Conservation (phyloP, 2,888 invertebrate genomes). For the Catocala fraxini region DNA sequence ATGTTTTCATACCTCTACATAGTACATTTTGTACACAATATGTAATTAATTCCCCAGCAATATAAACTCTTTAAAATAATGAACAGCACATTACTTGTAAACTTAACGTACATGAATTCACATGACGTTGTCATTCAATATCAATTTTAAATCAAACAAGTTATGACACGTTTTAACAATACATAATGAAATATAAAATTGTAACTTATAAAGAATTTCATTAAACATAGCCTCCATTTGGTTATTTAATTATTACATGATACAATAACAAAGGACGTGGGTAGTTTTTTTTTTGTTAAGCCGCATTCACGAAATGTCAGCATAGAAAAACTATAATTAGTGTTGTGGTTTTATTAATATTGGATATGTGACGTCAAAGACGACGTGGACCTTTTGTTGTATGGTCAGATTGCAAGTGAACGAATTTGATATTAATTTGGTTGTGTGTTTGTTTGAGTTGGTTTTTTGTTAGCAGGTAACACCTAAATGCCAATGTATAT, state of each 20-base stretch:
- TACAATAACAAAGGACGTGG: conserved; percentile 13
- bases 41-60: too few species aligned
- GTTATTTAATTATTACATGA: conserved; percentile 38
- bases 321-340: conserved; percentile 14
- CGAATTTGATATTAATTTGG: too few species aligned
- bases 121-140: conserved; percentile 17
- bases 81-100: neutral
- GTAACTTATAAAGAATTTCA: conserved; percentile 44
- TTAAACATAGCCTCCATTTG: conserved; percentile 24
- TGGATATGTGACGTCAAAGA: conserved; percentile 7
- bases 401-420: neutral
- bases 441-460: too few species aligned
- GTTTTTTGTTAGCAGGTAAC: too few species aligned
- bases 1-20: too few species aligned
- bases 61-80: neutral
- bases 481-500: too few species aligned
- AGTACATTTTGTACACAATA: too few species aligned
- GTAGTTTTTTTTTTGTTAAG: conserved; percentile 9
- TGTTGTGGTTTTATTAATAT: conserved; percentile 20
- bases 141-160: conserved; percentile 40
- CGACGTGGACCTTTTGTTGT: neutral
- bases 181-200: conserved; percentile 43
- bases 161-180: conserved; percentile 37
- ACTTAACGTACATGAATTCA: conserved; percentile 2
- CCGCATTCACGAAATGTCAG: conserved; percentile 30